These are phyloP conservation scores for Procavia capensis DNA, from an alignment of 2,113 vertebrate genomes.

Conservation along the genomic window DNA sequence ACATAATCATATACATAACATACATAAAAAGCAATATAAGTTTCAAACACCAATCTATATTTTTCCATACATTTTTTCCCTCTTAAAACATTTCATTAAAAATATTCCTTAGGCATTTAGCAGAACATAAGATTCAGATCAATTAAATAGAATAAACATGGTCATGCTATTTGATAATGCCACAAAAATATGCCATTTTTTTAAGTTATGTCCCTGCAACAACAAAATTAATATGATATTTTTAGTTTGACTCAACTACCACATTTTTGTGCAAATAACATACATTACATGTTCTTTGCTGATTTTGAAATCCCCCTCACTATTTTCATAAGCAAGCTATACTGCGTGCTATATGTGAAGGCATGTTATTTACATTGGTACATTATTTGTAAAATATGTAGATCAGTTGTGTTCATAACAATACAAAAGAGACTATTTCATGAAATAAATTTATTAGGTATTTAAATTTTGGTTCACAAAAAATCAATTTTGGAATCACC, in stretches of 20 bases:
- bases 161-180: background rate
- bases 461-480: slow-evolving; percentile 8
- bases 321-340: too few relatives aligned
- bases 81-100: slow-evolving; percentile 19
- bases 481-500: background rate
- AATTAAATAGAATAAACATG: background rate
- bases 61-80: background rate
- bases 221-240: background rate
- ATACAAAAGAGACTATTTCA: background rate
- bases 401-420: background rate
- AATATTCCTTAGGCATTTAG: background rate
- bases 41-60: background rate
- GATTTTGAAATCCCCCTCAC: too few relatives aligned
- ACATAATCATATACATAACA: background rate
- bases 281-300: too few relatives aligned
- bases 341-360: too few relatives aligned
- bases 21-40: background rate
- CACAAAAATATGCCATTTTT: slow-evolving; percentile 14
- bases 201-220: background rate
- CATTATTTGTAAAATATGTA: background rate
- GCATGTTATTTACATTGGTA: too few relatives aligned
- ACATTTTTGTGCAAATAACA: too few relatives aligned
- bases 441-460: background rate
- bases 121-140: background rate
- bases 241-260: background rate